Percentiles rank a stretch among this genome's conserved stretches.
These are phyloP conservation scores for Harmothoe impar DNA, from an alignment of 2,888 invertebrate genomes.

Conservation along the genomic window DNA sequence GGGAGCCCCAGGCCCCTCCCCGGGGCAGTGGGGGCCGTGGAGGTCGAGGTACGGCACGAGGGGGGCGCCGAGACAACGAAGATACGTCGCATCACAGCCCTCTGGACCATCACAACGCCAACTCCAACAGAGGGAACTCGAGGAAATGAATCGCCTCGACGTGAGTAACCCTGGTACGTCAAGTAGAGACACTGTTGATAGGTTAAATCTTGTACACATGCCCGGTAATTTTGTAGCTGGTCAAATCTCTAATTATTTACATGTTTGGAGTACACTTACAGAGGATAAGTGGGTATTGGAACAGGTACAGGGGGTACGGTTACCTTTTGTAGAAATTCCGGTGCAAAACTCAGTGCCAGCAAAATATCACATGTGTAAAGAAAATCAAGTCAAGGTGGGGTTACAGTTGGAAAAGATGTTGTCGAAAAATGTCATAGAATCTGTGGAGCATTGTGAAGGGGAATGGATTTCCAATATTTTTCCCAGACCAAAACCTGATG, in stretches of 20 bases:
- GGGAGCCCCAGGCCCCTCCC: too few relatives aligned
- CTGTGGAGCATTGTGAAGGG: neutral
- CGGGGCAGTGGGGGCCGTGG: too few relatives aligned
- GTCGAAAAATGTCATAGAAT: neutral
- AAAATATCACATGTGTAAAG: neutral
- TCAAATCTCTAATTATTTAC: neutral
- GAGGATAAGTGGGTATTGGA: neutral
- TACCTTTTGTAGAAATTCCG: neutral
- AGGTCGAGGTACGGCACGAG: too few relatives aligned
- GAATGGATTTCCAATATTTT: too few relatives aligned
- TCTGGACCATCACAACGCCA: too few relatives aligned
- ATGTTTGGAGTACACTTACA: neutral
- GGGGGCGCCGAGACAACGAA: too few relatives aligned
- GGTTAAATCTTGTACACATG: neutral
- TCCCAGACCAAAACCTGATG: too few relatives aligned
- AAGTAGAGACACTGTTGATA: too few relatives aligned
- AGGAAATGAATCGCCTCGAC: too few relatives aligned
- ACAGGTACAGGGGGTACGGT: neutral
- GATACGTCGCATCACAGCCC: too few relatives aligned
- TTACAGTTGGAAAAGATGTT: neutral
- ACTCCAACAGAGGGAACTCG: too few relatives aligned
- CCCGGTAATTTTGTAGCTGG: neutral
- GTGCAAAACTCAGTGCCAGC: neutral
- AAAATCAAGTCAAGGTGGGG: neutral
- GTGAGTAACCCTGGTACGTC: too few relatives aligned